Evolutionary conservation across 2,888 invertebrate species (phyloP), one percentile per base, ranked within the genome.

Genomic region (Leucophenga montana): DNA sequence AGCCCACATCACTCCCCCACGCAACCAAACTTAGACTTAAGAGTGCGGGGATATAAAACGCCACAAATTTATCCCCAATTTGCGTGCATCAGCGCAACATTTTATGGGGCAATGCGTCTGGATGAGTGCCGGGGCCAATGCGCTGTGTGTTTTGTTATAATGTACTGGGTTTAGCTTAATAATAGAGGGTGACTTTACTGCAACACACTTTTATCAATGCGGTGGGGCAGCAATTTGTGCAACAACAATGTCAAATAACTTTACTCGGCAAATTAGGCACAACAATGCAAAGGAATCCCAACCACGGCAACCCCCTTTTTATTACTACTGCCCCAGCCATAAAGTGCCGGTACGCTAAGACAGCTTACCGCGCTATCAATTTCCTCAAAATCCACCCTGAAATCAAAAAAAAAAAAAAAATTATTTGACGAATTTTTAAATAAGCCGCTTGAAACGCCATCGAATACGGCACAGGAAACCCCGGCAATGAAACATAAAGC

Each of bases 21-120:
- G 77, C 75, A 77, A 77, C 70, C 27, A 31, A n/a, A 31, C 31
- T 14, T 27, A 6, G 31, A 39, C 39, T 39, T n/a, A 39, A 20
- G 14, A 20, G 13, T 33, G 18, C 11, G 39, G 16, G 44, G 9
- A 39, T 4, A 8, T 39, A 39, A 39, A 72, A 72, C 69, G 61
- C 31, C 16, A 44, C 39, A 81, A 82, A 79, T 82, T 77, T 82
- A 85, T 85, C 81, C 85, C 82, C 85, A 85, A 83, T 81, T 85
- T 85, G 85, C 86, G 85, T 86, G 86, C 85, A 85, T 74, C 77
- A 77, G 71, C 75, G 73, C 78, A 78, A 84, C 81, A 83, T 82
- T 82, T 83, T 80, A 80, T 80, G 77, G 73, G 73, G 54, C 66
- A 66, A 67, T 62, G 64, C 61, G 62, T 54, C 64, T 44, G 66